Evolutionary conservation across 2,888 invertebrate species (phyloP).

Genomic region (Drosophila parthenogenetica): DNA sequence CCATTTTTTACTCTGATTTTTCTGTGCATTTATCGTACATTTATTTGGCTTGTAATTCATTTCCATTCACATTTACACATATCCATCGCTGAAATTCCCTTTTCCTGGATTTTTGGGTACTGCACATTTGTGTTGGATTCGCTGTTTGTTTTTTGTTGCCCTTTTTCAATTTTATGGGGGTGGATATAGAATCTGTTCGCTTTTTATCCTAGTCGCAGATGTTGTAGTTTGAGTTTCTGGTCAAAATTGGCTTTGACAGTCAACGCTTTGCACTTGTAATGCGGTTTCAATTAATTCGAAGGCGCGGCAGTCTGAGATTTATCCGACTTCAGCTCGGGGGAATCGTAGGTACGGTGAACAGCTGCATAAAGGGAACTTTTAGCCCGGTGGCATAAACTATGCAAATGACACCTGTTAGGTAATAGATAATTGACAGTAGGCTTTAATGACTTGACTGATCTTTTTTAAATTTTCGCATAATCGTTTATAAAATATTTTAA

Average conservation of each 20-base stretch:
- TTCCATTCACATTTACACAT: slow-evolving; percentile 77
- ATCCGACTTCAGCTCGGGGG: background rate
- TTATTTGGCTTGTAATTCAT: slow-evolving; percentile 79
- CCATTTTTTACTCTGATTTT: slow-evolving; percentile 50
- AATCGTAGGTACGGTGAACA: slow-evolving; percentile 28
- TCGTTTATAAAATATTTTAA: no score
- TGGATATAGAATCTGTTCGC: slow-evolving; percentile 11
- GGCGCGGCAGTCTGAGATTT: slow-evolving; percentile 57
- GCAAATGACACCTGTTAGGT: background rate
- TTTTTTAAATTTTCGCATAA: no score
- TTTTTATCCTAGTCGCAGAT: slow-evolving; percentile 56
- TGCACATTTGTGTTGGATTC: slow-evolving; percentile 65
- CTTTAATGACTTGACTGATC: no score
- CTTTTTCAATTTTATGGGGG: slow-evolving; percentile 22
- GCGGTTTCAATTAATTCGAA: slow-evolving; percentile 73
- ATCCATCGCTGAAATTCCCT: slow-evolving; percentile 57
- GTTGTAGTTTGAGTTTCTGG: slow-evolving; percentile 36
- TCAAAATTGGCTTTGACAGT: slow-evolving; percentile 63
- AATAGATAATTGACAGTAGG: background rate
- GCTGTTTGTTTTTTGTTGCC: slow-evolving; percentile 34
- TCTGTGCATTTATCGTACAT: slow-evolving; percentile 73
- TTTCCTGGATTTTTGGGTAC: slow-evolving; percentile 38
- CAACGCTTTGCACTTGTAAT: slow-evolving; percentile 60
- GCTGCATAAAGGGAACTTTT: slow-evolving; percentile 19
- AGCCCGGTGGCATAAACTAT: slow-evolving; percentile 5